Evolutionary conservation across 2,797 vertebrate genomes (phyloP), one percentile per base, ranked within the genome.

Genomic region (Semotilus atromaculatus): DNA sequence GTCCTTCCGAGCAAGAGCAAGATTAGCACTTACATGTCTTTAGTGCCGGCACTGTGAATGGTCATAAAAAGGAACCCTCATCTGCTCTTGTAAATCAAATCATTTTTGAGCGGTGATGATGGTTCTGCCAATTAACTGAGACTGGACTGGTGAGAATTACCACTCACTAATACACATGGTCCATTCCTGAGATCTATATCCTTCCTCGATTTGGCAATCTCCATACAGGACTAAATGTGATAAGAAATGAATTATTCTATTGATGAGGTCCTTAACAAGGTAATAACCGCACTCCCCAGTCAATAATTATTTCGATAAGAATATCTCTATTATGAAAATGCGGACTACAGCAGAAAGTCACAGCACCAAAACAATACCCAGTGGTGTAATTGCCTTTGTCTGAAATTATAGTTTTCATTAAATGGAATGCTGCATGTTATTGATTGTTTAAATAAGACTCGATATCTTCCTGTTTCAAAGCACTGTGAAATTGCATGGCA

Each of bases 401-500:
- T 92, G 92, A 90, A 96, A 95, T 95, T 92, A 95, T 95, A 93
- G 95, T 95, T 96, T 96, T 95, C 95, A 96, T 96, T 96, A 96
- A 95, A 95, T 84, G 66, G 94, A 95, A 95, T 93, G 93, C 92
- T 95, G 92, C 89, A 88, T 89, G 93, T 95, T 95, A 95, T 95
- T 94, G 93, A 95, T 95, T 94, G 93, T 93, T 94, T 95, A 95
- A 95, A 95, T 95, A 95, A 95, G 92, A 92, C 94, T 93, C 92
- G 90, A 94, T 95, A 94, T 93, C 92, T 92, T 92, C 92, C 92
- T 90, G 93, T 95, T 95, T 93, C 92, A 90, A 92, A 92, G 91
- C 93, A 68, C 68, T 93, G 92, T 93, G 90, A 94, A 94, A 95
- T 93, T 95, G 92, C 92, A 84, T 13, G 75, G 90, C 93, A 95